Conservation (phyloP, 2,797 vertebrate genomes). For the Malacoctenus gilli region DNA sequence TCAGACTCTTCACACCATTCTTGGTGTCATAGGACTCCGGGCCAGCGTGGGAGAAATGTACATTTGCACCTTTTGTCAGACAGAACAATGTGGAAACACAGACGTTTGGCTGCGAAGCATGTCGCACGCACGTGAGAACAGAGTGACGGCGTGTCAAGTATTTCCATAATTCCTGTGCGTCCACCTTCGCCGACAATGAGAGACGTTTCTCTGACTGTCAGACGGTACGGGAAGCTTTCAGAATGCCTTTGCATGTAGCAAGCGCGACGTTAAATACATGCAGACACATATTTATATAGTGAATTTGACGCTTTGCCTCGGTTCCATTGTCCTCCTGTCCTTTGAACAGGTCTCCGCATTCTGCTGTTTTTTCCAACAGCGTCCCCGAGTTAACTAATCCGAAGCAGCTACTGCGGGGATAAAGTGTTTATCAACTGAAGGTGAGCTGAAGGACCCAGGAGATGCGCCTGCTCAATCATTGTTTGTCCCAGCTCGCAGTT, state of each 20-base stretch:
- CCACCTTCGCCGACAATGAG: neutral
- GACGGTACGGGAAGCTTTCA: too few relatives aligned
- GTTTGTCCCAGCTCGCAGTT: constrained; percentile 13
- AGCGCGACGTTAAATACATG: too few relatives aligned
- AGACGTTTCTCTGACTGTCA: neutral
- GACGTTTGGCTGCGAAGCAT: constrained; percentile 7
- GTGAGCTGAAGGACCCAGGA: constrained; percentile 28
- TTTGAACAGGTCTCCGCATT: neutral
- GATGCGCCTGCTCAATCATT: constrained; percentile 12
- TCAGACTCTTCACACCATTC: constrained; percentile 59
- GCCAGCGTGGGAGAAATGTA: constrained; percentile 23
- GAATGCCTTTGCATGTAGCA: too few relatives aligned
- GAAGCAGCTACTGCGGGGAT: constrained; percentile 5
- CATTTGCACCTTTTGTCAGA: constrained; percentile 37
- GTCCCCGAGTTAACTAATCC: neutral
- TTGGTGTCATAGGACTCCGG: constrained; percentile 39
- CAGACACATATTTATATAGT: too few relatives aligned
- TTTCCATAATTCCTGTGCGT: neutral
- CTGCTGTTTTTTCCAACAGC: neutral
- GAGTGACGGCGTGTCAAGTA: constrained; percentile 11
- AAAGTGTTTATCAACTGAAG: constrained; percentile 8
- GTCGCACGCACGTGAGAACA: neutral
- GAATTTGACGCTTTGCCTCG: too few relatives aligned
- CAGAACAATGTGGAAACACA: constrained; percentile 21
- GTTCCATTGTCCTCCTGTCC: too few relatives aligned